Evolutionary conservation across 2,888 invertebrate species (phyloP), one percentile per base, ranked within the genome.

Genomic region (Drosophila melanosoma): DNA sequence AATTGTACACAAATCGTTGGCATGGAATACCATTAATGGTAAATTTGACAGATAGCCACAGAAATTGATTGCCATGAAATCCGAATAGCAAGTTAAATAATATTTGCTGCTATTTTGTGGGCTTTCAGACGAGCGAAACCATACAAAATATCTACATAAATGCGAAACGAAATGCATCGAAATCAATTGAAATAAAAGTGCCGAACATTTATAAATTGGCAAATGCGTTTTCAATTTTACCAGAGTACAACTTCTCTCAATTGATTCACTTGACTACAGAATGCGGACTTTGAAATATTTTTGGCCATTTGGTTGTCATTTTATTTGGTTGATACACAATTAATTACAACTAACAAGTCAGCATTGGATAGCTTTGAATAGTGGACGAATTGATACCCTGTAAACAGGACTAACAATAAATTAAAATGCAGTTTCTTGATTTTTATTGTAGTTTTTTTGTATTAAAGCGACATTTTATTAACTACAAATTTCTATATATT

Each of bases 61-160:
- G 69, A 79, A 85, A 81, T 85, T 85, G 82, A 81, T 85, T 85
- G 81, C 81, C 86, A 62, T 85, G 79, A 81, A 84, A 82, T 71
- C 71, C 71, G 59, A 74, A 81, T 58, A 59, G 63, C 67, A 78
- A 69, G 63, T 59, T 61, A 70, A 73, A 73, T 73, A 67, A 69
- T 69, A 67, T 76, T 68, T 82, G 63, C 61, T 71, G 65, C 63
- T 60, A 54, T 61, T 76, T 65, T 85, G 80, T 52, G 83, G 83
- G 81, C 63, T 65, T 60, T 56, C 59, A 35, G 26, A 42, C 61
- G 17, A 32, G 12, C 49, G n/a, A 68, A 42, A 35, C 29, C 51
- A 52, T 29, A 36, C 54, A 33, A 52, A 73, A 26, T 38, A 17
- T 3, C 38, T 17, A 38, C 38, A 38, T 7, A 17, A 20, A 20